A percentile compares a stretch with the other conserved stretches of the same genome.
Conservation (phyloP, 2,797 vertebrate genomes). For the Cossypha heuglini region DNA sequence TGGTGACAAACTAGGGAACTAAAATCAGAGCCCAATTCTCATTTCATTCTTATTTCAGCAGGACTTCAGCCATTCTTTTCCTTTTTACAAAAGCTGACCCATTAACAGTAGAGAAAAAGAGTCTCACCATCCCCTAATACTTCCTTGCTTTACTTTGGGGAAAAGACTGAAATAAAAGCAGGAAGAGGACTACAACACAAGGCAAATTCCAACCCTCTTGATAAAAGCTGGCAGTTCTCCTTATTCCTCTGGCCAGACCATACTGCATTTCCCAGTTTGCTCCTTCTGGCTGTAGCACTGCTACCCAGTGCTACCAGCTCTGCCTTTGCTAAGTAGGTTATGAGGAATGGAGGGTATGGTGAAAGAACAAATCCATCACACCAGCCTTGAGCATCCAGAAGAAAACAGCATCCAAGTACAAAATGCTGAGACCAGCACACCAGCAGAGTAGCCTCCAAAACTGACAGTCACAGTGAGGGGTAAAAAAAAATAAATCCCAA, state of each 20-base stretch:
- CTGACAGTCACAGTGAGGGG: rapidly evolving
- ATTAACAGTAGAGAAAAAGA: neutral
- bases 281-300: neutral
- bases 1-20: neutral
- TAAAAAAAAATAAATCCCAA: rapidly evolving
- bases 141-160: neutral
- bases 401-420: neutral
- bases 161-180: neutral
- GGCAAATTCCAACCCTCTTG: neutral
- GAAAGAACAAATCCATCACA: neutral
- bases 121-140: neutral
- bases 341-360: too few species aligned
- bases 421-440: neutral
- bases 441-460: neutral
- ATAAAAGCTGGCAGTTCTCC: neutral
- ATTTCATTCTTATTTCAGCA: neutral
- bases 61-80: neutral
- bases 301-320: neutral
- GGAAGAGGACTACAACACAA: neutral
- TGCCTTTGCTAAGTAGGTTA: neutral
- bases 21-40: neutral
- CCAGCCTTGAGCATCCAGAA: neutral
- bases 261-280: neutral
- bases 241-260: neutral
- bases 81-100: neutral